Evolutionary conservation across 2,888 invertebrate genomes (phyloP).

Genomic region (Drosophila mimica): DNA sequence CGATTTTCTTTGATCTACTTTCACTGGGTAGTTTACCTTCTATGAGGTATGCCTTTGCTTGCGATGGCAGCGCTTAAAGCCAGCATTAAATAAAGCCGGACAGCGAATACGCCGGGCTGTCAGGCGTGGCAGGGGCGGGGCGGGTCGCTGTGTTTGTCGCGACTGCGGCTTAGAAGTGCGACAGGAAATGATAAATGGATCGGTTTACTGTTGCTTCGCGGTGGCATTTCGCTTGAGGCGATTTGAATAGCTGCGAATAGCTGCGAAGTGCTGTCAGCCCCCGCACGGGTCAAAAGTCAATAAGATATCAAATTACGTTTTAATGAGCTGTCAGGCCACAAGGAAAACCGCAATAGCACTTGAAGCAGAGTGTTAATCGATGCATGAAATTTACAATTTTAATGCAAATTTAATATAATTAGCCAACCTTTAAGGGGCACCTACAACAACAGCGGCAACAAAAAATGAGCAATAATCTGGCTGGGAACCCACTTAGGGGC

Average conservation of each 20-base stretch:
- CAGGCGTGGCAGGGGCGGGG: background rate
- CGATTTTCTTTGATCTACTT: constrained; percentile 49
- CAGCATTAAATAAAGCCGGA: constrained; percentile 7
- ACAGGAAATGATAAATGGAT: constrained; percentile 66
- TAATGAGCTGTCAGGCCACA: constrained; percentile 54
- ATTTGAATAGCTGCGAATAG: constrained; percentile 23
- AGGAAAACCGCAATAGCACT: constrained; percentile 7
- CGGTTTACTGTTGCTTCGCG: constrained; percentile 41
- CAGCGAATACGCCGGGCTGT: constrained; percentile 28
- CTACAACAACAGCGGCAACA: background rate
- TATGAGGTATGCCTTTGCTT: background rate
- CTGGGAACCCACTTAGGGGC: constrained; percentile 29
- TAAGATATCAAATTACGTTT: constrained; percentile 70
- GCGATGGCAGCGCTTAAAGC: constrained; percentile 29
- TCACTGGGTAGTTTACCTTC: constrained; percentile 12
- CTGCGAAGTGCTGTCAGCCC: background rate
- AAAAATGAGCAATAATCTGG: constrained; percentile 66
- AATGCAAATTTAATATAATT: constrained; percentile 76
- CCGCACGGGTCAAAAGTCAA: constrained; percentile 31
- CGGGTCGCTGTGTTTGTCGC: constrained; percentile 36
- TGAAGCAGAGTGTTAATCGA: constrained; percentile 43
- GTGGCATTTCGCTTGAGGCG: constrained; percentile 47
- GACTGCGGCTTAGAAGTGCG: constrained; percentile 49
- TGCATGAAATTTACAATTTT: constrained; percentile 58
- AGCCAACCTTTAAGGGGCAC: constrained; percentile 47